Conservation (phyloP, 2,113 vertebrate genomes). For the Ammospiza nelsoni region DNA sequence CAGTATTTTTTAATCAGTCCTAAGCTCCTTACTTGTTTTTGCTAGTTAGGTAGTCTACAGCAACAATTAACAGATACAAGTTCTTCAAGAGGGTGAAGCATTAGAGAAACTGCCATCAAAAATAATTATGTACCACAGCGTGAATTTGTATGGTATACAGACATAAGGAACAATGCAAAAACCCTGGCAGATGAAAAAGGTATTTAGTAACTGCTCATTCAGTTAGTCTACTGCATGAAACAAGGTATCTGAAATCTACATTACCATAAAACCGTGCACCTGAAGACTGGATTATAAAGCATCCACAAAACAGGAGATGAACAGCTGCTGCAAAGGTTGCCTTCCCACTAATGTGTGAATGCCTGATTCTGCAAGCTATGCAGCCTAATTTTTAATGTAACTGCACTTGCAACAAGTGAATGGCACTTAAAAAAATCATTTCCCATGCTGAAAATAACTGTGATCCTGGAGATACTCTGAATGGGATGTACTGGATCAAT, state of each 20-base stretch:
- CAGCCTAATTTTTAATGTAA: background rate
- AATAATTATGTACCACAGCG: background rate
- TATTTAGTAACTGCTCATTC: background rate
- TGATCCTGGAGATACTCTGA: background rate
- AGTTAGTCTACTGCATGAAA: background rate
- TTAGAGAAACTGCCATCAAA: background rate
- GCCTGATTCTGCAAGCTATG: background rate
- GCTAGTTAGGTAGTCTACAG: background rate
- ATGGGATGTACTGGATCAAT: background rate
- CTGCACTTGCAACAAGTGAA: background rate
- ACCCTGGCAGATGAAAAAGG: background rate
- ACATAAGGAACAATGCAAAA: background rate
- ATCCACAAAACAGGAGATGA: background rate
- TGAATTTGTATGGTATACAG: background rate
- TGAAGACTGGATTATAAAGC: background rate
- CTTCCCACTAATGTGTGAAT: background rate
- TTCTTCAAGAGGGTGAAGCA: background rate
- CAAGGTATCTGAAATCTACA: background rate
- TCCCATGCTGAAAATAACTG: background rate
- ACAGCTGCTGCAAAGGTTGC: background rate
- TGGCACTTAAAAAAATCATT: background rate
- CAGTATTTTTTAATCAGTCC: background rate
- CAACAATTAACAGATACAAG: background rate
- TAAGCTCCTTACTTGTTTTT: background rate
- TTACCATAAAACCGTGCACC: rapidly evolving